Percentiles rank a stretch among this genome's conserved stretches.
Conservation (phyloP, 2,888 invertebrate species). For the Metallyticus violacea region DNA sequence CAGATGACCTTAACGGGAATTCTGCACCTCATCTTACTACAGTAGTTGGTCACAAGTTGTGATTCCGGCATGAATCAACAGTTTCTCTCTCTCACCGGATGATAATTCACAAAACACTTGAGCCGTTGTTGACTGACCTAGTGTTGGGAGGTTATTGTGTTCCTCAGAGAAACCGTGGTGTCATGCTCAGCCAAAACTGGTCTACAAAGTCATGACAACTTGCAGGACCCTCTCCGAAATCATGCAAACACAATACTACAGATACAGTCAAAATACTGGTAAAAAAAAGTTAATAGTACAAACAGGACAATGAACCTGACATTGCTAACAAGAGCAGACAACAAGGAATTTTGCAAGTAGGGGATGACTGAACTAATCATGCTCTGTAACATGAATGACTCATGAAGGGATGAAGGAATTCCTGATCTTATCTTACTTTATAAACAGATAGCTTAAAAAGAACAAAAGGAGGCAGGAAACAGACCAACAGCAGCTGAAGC, state of each 20-base stretch:
- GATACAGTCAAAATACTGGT: neutral
- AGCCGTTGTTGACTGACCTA: slow-evolving; percentile 29
- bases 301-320: neutral
- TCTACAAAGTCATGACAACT: slow-evolving; percentile 36
- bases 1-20: slow-evolving; percentile 10
- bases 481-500: neutral
- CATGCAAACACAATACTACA: slow-evolving; percentile 12
- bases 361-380: neutral
- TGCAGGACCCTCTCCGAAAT: slow-evolving; percentile 28
- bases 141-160: slow-evolving; percentile 31
- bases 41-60: slow-evolving; percentile 18
- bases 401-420: neutral
- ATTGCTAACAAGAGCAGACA: neutral
- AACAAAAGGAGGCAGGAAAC: too few species aligned
- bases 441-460: too few species aligned
- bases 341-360: too few species aligned
- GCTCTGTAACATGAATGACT: neutral
- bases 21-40: slow-evolving; percentile 2
- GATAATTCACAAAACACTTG: slow-evolving; percentile 32
- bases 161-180: slow-evolving; percentile 32
- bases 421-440: neutral
- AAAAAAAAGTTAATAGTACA: neutral
- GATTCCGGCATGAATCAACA: slow-evolving; percentile 32
- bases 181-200: slow-evolving; percentile 35
- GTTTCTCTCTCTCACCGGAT: slow-evolving; percentile 29